Percentiles rank a stretch among this genome's conserved stretches.
Conservation (phyloP, 2,113 vertebrate species). For the Bujurquina vittata region DNA sequence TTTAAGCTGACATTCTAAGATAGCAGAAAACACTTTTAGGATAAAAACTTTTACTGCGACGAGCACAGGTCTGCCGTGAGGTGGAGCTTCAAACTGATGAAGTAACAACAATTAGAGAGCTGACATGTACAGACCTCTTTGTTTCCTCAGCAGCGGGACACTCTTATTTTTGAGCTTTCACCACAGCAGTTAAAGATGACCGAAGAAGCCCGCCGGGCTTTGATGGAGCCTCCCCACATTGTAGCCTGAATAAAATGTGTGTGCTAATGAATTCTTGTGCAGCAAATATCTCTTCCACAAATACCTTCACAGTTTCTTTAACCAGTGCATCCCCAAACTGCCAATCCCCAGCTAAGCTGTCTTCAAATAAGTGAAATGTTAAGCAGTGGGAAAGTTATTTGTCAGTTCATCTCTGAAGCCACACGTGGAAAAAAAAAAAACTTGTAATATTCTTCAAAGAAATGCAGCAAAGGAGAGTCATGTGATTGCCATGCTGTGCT, state of each 20-base stretch:
- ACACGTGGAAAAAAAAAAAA: conserved; percentile 44
- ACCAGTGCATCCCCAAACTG: neutral
- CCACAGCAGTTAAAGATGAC: neutral
- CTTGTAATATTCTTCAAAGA: conserved; percentile 55
- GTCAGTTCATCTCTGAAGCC: conserved; percentile 34
- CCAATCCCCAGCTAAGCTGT: neutral
- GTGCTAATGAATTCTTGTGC: neutral
- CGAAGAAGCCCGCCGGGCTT: neutral
- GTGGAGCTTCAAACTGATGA: no score
- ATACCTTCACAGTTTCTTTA: neutral
- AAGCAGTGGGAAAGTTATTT: conserved; percentile 16
- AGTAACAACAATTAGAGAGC: neutral
- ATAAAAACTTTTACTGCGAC: no score
- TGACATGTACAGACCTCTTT: neutral
- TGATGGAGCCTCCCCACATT: neutral
- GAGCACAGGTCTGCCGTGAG: no score
- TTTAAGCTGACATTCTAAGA: no score
- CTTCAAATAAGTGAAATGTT: conserved; percentile 24
- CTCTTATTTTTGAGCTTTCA: neutral
- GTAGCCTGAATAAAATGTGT: neutral
- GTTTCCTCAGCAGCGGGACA: neutral
- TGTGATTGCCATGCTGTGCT: conserved; percentile 10
- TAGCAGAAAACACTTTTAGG: no score
- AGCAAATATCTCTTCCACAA: neutral
- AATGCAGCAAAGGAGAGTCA: conserved; percentile 28